Conservation (phyloP, 2,797 vertebrate genomes). For the Alauda arvensis region DNA sequence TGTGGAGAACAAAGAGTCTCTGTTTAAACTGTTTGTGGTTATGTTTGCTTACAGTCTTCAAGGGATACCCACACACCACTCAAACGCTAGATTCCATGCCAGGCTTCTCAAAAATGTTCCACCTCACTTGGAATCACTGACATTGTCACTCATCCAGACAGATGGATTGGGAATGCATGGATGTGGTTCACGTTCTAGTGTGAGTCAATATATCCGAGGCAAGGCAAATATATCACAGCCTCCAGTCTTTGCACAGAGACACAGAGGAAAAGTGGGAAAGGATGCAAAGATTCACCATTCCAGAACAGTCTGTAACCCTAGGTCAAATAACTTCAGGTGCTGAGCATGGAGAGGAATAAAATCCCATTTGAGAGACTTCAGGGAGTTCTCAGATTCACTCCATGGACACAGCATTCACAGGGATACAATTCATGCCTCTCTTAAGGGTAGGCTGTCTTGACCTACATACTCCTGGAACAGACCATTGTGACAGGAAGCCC, state of each 20-base stretch:
- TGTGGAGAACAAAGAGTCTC: not conserved
- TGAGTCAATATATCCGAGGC: not conserved
- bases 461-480: not conserved
- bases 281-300: not conserved
- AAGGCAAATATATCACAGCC: not conserved
- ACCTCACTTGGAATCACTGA: not conserved
- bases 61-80: not conserved
- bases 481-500: not conserved
- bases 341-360: not conserved
- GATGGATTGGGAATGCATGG: accelerated
- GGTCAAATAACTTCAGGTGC: not conserved
- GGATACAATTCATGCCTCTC: not conserved
- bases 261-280: not conserved
- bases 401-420: not conserved
- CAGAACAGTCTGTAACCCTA: not conserved
- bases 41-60: not conserved
- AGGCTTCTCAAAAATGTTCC: not conserved
- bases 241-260: not conserved
- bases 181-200: not conserved
- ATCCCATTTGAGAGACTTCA: not conserved
- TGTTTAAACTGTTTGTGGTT: not conserved
- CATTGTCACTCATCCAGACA: not conserved
- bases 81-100: not conserved
- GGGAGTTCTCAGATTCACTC: not conserved
- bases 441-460: not conserved